Conservation (phyloP, 2,888 invertebrate species). For the Ennomos erosarius region DNA sequence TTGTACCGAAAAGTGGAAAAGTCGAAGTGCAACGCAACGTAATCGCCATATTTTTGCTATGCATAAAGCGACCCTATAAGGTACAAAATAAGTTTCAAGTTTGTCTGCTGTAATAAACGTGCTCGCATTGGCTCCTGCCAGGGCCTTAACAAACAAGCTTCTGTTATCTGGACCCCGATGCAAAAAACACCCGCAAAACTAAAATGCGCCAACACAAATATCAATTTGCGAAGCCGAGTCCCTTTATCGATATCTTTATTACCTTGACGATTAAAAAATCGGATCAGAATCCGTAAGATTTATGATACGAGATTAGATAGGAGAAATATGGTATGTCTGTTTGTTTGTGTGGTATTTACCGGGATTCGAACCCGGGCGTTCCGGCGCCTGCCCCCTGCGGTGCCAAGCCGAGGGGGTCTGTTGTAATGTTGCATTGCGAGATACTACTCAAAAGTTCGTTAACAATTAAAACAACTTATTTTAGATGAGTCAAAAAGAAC, state of each 20-base stretch:
- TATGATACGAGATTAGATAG: constrained; percentile 56
- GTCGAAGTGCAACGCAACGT: no score
- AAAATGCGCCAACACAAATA: constrained; percentile 14
- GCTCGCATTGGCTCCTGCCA: no score
- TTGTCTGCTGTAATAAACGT: no score
- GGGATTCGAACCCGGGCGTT: constrained; percentile 45
- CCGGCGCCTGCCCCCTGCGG: constrained; percentile 67
- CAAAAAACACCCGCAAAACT: constrained; percentile 22
- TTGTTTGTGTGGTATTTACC: constrained; percentile 28
- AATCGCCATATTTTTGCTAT: no score
- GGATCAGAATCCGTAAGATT: constrained; percentile 49
- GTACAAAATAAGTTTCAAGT: no score
- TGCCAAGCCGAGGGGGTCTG: constrained; percentile 36
- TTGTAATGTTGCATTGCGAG: background rate
- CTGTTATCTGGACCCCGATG: constrained; percentile 11
- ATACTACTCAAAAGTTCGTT: no score
- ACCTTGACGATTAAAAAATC: constrained; percentile 44
- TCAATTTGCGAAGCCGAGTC: constrained; percentile 41
- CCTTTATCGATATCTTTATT: constrained; percentile 45
- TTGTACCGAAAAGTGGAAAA: no score
- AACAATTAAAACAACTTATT: no score
- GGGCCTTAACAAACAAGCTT: constrained; percentile 15
- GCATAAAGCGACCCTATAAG: no score
- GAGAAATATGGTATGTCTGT: constrained; percentile 50
- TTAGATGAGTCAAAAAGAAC: background rate